Base-by-base conservation (phyloP, 2,113 vertebrate genomes). In the Malurus elegans region DNA sequence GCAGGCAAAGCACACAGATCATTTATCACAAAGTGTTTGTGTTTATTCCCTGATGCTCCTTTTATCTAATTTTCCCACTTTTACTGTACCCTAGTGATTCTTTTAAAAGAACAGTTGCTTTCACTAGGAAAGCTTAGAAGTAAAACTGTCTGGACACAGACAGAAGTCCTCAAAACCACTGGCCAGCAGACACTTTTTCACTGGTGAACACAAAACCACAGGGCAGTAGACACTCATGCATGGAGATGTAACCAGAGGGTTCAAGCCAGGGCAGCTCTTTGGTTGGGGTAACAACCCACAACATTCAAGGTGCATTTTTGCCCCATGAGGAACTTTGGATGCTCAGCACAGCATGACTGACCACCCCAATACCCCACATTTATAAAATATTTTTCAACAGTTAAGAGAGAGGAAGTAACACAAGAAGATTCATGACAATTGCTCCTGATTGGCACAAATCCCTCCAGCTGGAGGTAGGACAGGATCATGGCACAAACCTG, bases 331-430 rank as follows among this genome's bases (percentile, higher is more conserved):
- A 56, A 12, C 58, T 88, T 19, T 6, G 42, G 23, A 48, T 38
- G 34, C 45, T 69, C 45, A 45, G 44, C 19, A 14, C 7, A 29
- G 20, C 31, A 31, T 15, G 8, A 25, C 1, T 81, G 32, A 47
- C 4, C 5, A 29, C 14, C 8, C 10, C 4, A 51, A 51, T 2
- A 0, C 5, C 7, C 5, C 13, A 21, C 3, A 19, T 12, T 40
- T 18, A 13, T 48, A 44, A 75, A 61, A 14, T 21, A 54, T 23
- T 80, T 62, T 73, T 21, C 9, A 29, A 6, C 60, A 76, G 10
- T 23, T 42, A 19, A 69, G 29, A 58, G 18, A 65, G 45, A 61
- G 6, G 24, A 58, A 65, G 9, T 53, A 29, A 57, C 21, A 42
- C 6, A 48, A 76, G 12, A 78, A 85, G 76, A n/a, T 6, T 40